Evolutionary conservation across 2,797 vertebrate genomes (phyloP).

Genomic region (Poeciliopsis turneri): DNA sequence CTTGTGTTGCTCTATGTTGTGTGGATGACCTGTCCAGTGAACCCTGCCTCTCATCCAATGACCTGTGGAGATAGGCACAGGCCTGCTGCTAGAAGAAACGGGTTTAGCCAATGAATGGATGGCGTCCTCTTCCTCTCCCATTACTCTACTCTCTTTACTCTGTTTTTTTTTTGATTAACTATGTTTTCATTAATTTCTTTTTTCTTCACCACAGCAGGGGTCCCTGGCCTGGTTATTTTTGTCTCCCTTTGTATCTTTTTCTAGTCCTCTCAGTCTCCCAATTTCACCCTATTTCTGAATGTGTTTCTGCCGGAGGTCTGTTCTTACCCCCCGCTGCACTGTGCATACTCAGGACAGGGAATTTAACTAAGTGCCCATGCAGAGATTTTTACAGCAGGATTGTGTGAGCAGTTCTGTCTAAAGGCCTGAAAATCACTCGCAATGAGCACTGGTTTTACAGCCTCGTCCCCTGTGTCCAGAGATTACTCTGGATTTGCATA

Average conservation of each 20-base stretch:
- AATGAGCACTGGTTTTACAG: neutral
- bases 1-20: neutral
- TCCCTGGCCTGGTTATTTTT: neutral
- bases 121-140: neutral
- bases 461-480: neutral
- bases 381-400: neutral
- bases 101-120: neutral
- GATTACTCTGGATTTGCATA: conserved; percentile 2
- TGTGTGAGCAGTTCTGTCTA: conserved; percentile 3
- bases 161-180: neutral
- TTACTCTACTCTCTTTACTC: neutral
- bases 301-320: neutral
- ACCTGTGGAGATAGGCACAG: neutral
- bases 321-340: neutral
- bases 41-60: neutral
- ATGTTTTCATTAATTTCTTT: neutral
- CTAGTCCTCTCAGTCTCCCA: neutral
- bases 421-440: conserved; percentile 6
- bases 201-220: neutral
- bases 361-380: conserved; percentile 1
- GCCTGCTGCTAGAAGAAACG: neutral
- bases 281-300: conserved; percentile 1
- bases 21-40: too few species aligned
- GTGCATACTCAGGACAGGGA: neutral
- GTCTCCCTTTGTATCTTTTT: neutral